Conservation (phyloP, 1,140 invertebrate species). For the Nasonia vitripennis region DNA sequence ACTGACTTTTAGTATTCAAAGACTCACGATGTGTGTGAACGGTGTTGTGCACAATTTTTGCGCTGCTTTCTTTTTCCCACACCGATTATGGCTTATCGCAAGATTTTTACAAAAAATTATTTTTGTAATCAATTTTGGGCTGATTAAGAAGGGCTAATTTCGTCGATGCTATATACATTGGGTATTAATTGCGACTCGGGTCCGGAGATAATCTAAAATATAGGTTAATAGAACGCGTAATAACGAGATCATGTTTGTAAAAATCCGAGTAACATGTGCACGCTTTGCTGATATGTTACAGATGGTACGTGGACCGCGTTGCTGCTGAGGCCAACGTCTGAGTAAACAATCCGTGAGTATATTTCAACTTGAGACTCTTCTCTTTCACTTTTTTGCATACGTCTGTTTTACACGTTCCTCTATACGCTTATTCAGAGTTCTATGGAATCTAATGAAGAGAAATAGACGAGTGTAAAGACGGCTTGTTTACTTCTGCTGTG, state of each 20-base stretch:
- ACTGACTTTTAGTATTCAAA: conserved; percentile 8
- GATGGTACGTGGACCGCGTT: conserved; percentile 61
- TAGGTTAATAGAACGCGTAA: conserved; percentile 28
- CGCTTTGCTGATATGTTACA: conserved; percentile 65
- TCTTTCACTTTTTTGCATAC: neutral
- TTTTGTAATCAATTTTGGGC: too few species aligned
- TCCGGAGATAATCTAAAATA: neutral
- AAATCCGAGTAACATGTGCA: conserved; percentile 53
- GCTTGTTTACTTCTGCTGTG: too few species aligned
- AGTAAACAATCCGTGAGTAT: conserved; percentile 42
- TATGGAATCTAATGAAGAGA: too few species aligned
- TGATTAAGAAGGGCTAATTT: too few species aligned
- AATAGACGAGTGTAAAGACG: too few species aligned
- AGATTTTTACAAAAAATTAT: too few species aligned
- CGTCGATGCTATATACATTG: too few species aligned
- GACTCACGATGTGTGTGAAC: neutral
- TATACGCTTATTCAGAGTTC: neutral
- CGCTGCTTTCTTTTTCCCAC: too few species aligned
- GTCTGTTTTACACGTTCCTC: neutral
- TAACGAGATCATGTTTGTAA: conserved; percentile 38
- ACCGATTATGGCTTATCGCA: too few species aligned
- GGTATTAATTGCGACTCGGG: too few species aligned
- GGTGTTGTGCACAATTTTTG: too few species aligned
- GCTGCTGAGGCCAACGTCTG: conserved; percentile 44
- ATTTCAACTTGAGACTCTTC: neutral